Base-by-base conservation (phyloP, 2,797 vertebrate species). In the Oreonectes daqikongensis region DNA sequence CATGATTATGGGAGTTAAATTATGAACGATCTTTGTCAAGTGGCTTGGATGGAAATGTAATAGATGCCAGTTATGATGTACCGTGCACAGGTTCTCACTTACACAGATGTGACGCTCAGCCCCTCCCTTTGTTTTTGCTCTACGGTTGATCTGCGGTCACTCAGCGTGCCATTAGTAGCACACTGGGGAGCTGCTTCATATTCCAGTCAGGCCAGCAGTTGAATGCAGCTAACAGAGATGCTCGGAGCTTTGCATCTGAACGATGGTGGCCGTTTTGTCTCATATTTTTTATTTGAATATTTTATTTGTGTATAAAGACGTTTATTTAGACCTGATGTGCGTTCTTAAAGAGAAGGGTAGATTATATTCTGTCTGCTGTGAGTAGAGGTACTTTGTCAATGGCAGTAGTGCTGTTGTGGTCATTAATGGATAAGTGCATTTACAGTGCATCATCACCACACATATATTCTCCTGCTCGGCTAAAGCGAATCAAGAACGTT, bases 161-260 rank as follows among this genome's bases (percentile, higher is more conserved):
- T 65, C 67, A 61, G 12, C 32, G 40, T 38, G 61, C 72, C 68
- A 75, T 74, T 79, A 66, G 55, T 22, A 55, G 44, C 46, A 65
- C 61, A 66, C 69, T 66, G 55, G 63, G 35, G 24, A 64, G 18
- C 75, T 69, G 57, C 32, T 83, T 79, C 71, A 57, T 76, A 79
- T 81, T 83, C 79, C n/a, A 69, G 69, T 81, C 79, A 83, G 82
- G 72, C 30, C 64, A 8, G 72, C 28, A 15, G 38, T 24, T 44
- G 70, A 69, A 68, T 60, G 79, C 26, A 50, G 63, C 61, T 68
- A 72, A 72, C 48, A 28, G 57, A 52, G 50, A 50, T 22, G 74
- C 63, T 67, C 46, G 22, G 44, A 72, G 40, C 67, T 7, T 59
- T 57, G 69, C 57, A 68, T 77, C 73, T 74, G 59, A 42, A 2